Evolutionary conservation across 1,140 invertebrate species (phyloP).

Genomic region (Drosophila erecta): DNA sequence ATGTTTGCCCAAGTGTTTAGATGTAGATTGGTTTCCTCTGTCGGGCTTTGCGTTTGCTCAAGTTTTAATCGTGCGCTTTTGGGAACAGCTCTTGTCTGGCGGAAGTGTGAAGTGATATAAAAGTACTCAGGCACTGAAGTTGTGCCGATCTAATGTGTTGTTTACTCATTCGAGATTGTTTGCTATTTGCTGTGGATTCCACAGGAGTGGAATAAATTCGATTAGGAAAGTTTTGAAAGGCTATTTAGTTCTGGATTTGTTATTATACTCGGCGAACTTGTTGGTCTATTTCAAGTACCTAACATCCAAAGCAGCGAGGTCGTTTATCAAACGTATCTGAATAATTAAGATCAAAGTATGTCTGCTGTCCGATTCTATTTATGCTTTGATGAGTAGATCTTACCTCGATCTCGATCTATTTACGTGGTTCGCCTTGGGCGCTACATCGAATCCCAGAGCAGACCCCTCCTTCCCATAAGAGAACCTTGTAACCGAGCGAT

Average conservation of each 20-base stretch:
- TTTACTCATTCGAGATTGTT: constrained; percentile 22
- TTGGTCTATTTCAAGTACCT: background rate
- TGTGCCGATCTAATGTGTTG: constrained; percentile 8
- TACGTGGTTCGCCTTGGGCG: constrained; percentile 61
- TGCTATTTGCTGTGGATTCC: background rate
- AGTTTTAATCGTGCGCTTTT: constrained; percentile 36
- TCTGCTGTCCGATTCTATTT: constrained; percentile 7
- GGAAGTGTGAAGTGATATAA: constrained; percentile 41
- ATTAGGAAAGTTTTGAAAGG: background rate
- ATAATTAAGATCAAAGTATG: constrained; percentile 1
- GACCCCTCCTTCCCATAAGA: background rate
- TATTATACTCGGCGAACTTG: too few relatives aligned
- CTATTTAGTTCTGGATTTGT: background rate
- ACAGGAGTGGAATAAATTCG: background rate
- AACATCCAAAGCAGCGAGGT: background rate
- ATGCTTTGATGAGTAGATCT: constrained; percentile 19
- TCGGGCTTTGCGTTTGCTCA: constrained; percentile 24
- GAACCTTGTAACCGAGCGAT: constrained; percentile 60
- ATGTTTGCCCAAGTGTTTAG: constrained; percentile 63
- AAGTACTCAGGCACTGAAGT: constrained; percentile 5
- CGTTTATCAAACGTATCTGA: background rate
- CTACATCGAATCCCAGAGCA: constrained; percentile 8
- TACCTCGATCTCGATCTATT: constrained; percentile 46
- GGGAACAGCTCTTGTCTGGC: constrained; percentile 8
- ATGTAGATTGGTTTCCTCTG: constrained; percentile 33